These are phyloP conservation scores for Daboia siamensis DNA, from an alignment of 2,113 vertebrate genomes.

Conservation along the genomic window DNA sequence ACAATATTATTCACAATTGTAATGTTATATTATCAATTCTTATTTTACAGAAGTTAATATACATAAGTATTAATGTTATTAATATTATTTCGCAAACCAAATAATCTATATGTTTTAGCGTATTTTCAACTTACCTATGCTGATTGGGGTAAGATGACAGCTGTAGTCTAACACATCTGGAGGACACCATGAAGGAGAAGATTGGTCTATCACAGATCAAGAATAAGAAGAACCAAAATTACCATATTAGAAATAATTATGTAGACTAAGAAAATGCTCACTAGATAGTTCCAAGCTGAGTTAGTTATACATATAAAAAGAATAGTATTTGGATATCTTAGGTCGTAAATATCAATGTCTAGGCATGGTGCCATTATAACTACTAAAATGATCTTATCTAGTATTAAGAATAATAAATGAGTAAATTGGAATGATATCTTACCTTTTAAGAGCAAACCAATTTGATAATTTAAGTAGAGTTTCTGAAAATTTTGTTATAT, in stretches of 20 bases:
- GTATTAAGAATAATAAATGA: not conserved
- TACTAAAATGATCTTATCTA: not conserved
- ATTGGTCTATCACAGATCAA: not conserved
- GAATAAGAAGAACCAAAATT: not conserved
- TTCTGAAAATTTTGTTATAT: conserved; percentile 5
- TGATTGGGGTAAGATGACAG: not conserved
- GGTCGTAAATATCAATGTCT: not conserved
- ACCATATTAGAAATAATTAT: not conserved
- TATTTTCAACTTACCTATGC: not conserved
- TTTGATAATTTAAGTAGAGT: conserved; percentile 73
- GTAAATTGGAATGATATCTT: conserved; percentile 29
- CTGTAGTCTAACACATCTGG: not conserved
- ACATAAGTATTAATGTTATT: not conserved
- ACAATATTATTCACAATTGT: not conserved
- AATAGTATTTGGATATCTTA: not conserved
- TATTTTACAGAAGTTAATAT: not conserved
- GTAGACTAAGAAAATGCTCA: not conserved
- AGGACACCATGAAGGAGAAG: not conserved
- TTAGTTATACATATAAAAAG: not conserved
- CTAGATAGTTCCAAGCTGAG: not conserved
- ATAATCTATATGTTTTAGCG: not conserved
- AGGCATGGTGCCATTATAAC: not conserved
- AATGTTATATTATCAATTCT: not conserved
- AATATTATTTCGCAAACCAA: not conserved
- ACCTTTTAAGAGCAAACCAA: conserved; percentile 75